Percentiles rank a stretch among this genome's conserved stretches.
Conservation (phyloP, 2,797 vertebrate genomes). For the Pagetopsis macropterus region DNA sequence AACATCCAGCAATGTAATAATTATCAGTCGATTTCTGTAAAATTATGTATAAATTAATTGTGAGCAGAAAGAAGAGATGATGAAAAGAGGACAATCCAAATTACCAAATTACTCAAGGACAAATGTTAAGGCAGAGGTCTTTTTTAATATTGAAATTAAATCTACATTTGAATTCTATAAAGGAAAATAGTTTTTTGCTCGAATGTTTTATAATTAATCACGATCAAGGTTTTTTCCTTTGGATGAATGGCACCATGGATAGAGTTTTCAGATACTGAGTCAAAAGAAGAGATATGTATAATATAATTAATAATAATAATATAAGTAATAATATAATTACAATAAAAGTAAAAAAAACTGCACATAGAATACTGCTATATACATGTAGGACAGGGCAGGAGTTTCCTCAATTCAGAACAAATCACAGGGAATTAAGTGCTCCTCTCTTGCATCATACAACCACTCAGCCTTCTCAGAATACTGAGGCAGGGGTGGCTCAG, state of each 20-base stretch:
- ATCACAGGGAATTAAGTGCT: conserved; percentile 33
- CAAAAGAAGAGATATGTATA: conserved; percentile 8
- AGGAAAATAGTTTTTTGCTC: conserved; percentile 17
- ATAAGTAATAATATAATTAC: neutral
- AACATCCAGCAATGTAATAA: conserved; percentile 60
- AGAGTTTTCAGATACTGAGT: neutral
- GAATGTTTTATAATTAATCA: conserved; percentile 38
- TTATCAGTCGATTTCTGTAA: conserved; percentile 48
- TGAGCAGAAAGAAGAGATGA: conserved; percentile 21
- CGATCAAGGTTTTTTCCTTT: conserved; percentile 48
- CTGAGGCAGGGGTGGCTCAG: conserved; percentile 49
- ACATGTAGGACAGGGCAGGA: conserved; percentile 26
- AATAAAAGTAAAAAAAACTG: conserved; percentile 71
- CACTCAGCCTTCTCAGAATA: conserved; percentile 85
- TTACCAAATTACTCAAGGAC: conserved; percentile 12
- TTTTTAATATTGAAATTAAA: conserved; percentile 40
- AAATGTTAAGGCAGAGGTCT: conserved; percentile 18
- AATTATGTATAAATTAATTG: conserved; percentile 55
- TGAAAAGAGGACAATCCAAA: conserved; percentile 12
- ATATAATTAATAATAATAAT: too few species aligned
- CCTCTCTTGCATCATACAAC: conserved; percentile 34
- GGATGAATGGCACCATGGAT: conserved; percentile 27
- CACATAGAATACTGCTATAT: conserved; percentile 69
- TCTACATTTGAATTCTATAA: conserved; percentile 23
- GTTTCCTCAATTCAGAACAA: conserved; percentile 24